phyloP scores from a whole-genome alignment of 2,113 vertebrate genomes.

The Todiramphus saurophagus region DNA sequence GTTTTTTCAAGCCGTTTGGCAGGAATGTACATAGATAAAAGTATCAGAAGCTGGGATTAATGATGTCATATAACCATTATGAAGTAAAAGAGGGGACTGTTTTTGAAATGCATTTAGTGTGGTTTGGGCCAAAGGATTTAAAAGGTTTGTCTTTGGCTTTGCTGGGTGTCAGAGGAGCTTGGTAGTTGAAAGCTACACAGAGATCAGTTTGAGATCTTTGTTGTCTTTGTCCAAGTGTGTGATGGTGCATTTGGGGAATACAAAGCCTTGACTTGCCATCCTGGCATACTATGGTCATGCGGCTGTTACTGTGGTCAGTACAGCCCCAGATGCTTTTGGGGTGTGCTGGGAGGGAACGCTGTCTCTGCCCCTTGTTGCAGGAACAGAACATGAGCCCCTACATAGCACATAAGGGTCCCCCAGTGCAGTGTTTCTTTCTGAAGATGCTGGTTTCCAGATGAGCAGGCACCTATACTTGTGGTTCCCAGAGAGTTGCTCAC shows the following conservation, averaged over 20 bases:
- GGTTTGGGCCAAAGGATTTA: neutral
- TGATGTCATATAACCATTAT: constrained; percentile 12
- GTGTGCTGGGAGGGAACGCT: neutral
- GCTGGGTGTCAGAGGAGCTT: neutral
- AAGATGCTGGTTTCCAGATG: neutral
- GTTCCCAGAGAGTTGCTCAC: neutral
- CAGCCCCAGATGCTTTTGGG: rapidly evolving
- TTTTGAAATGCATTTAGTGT: neutral
- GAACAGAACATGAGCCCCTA: rapidly evolving
- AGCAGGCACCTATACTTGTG: rapidly evolving
- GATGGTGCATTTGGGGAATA: neutral
- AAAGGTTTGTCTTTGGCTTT: neutral
- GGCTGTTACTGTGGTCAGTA: neutral
- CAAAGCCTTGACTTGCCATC: neutral
- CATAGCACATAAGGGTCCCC: rapidly evolving
- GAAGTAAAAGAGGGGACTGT: neutral
- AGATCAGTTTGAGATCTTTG: neutral
- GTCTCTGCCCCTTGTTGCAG: neutral
- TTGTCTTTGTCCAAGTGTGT: neutral
- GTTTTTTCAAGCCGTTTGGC: constrained; percentile 32
- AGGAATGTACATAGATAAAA: constrained; percentile 38
- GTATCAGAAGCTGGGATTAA: constrained; percentile 21
- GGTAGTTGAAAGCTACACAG: neutral
- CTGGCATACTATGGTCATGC: neutral
- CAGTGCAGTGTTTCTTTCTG: neutral